Conservation (phyloP, 35 echinoderm and acorn worm species). For the Anneissia japonica region DNA sequence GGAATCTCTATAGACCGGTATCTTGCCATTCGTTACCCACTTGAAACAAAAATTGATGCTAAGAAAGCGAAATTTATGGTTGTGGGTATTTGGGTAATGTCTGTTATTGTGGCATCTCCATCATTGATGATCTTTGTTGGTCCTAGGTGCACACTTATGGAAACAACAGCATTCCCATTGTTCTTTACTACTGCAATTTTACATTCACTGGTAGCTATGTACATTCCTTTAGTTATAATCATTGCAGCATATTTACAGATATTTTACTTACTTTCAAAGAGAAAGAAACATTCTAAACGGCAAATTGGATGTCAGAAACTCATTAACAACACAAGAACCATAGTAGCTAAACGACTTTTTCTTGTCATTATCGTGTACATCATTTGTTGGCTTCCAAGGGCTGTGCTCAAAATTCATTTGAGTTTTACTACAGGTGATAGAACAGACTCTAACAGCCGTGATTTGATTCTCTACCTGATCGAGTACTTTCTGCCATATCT, state of each 20-base stretch:
- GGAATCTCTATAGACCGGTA: conserved; percentile 92
- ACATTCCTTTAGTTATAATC: conserved; percentile 74
- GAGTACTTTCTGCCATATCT: conserved; percentile 75
- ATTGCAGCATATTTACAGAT: conserved; percentile 62
- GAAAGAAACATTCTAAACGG: conserved; percentile 32
- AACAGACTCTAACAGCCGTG: background rate
- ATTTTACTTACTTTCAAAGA: conserved; percentile 64
- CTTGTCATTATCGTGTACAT: conserved; percentile 81
- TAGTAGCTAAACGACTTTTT: conserved; percentile 82
- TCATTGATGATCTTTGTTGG: conserved; percentile 36
- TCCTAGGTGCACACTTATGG: conserved; percentile 36
- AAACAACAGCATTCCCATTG: background rate
- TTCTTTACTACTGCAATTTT: conserved; percentile 42
- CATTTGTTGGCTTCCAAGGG: conserved; percentile 82
- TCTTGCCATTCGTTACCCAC: conserved; percentile 72
- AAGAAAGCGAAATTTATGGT: conserved; percentile 50
- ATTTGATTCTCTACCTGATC: conserved; percentile 42
- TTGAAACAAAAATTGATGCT: conserved; percentile 56
- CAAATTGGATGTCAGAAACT: conserved; percentile 24
- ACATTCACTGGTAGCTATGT: conserved; percentile 44
- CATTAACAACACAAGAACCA: conserved; percentile 65
- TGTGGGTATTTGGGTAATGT: conserved; percentile 59
- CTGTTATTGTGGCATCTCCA: conserved; percentile 57
- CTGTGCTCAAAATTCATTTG: conserved; percentile 67
- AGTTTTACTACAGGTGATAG: conserved; percentile 5